Evolutionary conservation across 1,140 invertebrate genomes (phyloP), one percentile per base, ranked within the genome.

Genomic region (Brachionus paranguensis): DNA sequence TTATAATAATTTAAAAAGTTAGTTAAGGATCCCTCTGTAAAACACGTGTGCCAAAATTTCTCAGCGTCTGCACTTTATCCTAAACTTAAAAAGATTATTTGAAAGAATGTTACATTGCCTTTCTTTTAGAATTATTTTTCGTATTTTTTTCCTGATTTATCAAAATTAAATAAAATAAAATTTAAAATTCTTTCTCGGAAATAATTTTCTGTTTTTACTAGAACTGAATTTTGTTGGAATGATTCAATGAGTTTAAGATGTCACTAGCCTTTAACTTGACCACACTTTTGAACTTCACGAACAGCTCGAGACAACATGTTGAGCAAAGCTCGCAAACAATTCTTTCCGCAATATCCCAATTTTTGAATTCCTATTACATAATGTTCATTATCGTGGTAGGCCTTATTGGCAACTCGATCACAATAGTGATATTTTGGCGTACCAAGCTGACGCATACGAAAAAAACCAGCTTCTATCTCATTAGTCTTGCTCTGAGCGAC

Each of bases 401-500:
- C 41, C 24, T 81, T 8, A 64, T 81, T 20, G 78, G 78, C 50
- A 81, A 81, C 53, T 29, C 78, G 29, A 64, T 81, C 4, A 81
- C 78, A 27, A 68, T 81, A 33, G 53, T 81, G 4, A 81, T 81
- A 37, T 68, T 81, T 37, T 81, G 78, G 78, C 78, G 78, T 1
- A 81, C 78, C 14, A 81, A 8, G 17, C 17, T 81, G 12, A 81
- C 78, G 1, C 78, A 64, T 11, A 64, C 78, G 2, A 81, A 81
- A 64, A 60, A 47, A 43, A 81, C 64, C 1, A 68, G 78, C 43
- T 64, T 81, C 37, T 81, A 81, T 37, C 27, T 81, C 14, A 81
- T 81, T 17, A 81, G 78, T 29, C 24, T 81, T 8, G 78, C 78
- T 24, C 17, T 81, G 4, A 81, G 78, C 29, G 78, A 81, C 12